These are phyloP conservation scores for Prietella phreatophila DNA, from an alignment of 2,113 vertebrate genomes.

Conservation along the genomic window DNA sequence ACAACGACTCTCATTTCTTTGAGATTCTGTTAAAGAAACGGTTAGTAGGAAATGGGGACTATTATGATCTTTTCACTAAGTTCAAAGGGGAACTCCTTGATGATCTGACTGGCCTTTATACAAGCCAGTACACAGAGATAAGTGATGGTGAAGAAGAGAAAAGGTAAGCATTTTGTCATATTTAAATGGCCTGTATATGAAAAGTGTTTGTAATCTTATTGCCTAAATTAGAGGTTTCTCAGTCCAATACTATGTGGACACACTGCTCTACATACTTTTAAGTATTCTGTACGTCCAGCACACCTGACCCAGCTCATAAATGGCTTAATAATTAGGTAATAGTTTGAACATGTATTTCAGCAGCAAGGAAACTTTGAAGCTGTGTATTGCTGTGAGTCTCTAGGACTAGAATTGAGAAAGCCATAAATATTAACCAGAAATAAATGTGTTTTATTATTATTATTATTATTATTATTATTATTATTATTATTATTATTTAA, in stretches of 20 bases:
- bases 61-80: conserved; percentile 65
- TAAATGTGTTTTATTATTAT: no score
- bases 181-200: neutral
- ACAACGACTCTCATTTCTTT: conserved; percentile 72
- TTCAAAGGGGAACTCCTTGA: conserved; percentile 76
- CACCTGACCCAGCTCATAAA: neutral
- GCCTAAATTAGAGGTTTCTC: neutral
- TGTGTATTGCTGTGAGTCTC: neutral
- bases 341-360: neutral
- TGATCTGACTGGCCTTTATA: conserved; percentile 75
- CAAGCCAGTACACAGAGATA: conserved; percentile 75
- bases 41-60: conserved; percentile 55
- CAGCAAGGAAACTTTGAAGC: neutral
- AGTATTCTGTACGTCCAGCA: neutral
- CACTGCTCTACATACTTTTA: neutral
- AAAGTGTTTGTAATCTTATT: neutral
- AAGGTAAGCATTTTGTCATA: conserved; percentile 58
- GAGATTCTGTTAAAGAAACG: conserved; percentile 57
- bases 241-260: neutral
- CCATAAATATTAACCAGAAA: neutral
- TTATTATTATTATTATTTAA: neutral
- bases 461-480: no score
- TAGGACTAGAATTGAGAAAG: neutral
- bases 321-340: conserved; percentile 2
- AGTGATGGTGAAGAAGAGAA: conserved; percentile 17